Conservation (phyloP, 2,113 vertebrate genomes). For the Chiloscyllium plagiosum region DNA sequence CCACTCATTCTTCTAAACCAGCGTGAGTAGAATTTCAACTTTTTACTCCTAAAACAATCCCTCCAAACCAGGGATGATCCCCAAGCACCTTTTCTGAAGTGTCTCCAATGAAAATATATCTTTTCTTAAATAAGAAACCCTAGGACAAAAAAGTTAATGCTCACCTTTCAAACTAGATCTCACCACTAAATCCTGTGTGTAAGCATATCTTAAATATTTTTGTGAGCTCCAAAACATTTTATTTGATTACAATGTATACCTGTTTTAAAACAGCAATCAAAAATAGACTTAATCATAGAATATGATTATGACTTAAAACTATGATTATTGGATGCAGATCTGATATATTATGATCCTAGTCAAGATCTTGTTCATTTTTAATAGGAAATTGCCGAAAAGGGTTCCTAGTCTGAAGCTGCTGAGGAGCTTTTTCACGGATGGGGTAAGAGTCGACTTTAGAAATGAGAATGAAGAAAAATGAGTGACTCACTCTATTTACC, state of each 20-base stretch:
- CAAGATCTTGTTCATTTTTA: conserved; percentile 41
- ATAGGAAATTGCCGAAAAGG: conserved; percentile 80
- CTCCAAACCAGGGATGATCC: no score
- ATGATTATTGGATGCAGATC: neutral
- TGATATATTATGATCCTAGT: conserved; percentile 38
- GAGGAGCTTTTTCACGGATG: conserved; percentile 90
- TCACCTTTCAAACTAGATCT: neutral
- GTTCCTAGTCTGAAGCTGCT: conserved; percentile 72
- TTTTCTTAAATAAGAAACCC: neutral
- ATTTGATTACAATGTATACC: neutral
- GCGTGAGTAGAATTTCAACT: no score
- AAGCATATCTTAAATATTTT: neutral
- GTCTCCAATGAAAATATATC: no score
- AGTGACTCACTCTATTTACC: neutral
- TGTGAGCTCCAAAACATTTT: neutral
- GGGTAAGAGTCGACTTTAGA: conserved; percentile 64
- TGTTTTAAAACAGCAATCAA: neutral
- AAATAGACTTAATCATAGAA: neutral
- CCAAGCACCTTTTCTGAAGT: no score
- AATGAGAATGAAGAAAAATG: neutral
- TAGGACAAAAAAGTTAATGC: neutral
- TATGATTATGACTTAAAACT: no score
- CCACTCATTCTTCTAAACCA: no score
- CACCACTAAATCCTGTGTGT: no score
- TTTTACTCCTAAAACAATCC: no score